Evolutionary conservation across 2,797 vertebrate species (phyloP), one percentile per base, ranked within the genome.

Genomic region (Thunnus albacares): DNA sequence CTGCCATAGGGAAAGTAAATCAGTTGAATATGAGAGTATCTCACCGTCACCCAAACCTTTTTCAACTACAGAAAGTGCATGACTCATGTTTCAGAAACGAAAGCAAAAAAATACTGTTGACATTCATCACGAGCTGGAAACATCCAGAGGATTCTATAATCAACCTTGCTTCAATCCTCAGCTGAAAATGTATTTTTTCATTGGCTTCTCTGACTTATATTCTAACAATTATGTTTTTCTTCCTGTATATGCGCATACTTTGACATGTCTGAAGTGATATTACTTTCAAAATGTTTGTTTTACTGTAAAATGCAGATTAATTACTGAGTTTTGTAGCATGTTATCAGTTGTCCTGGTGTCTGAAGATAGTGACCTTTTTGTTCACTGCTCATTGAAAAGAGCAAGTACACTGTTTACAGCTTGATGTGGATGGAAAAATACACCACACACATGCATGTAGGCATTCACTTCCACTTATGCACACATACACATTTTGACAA

Each of bases 1-100:
- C 53, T 0, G 35, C 65, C 57, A 11, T 71, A 64, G 33, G 71
- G 68, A 76, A 79, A 79, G 70, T 68, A 75, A 86, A 90, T 84
- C 62, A 79, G 71, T 43, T 71, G 52, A 79, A 77, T 61, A 62
- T 62, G 51, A 77, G 43, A 80, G 47, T 75, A 43, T 77, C 52
- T 77, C 63, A 26, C 38, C 41, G 47, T 70, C 71, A 63, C 26
- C 65, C 20, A 2, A 83, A 13, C 61, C 22, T 38, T 82, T 81
- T 62, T 76, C 58, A 77, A 84, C 38, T 75, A 83, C 55, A 70
- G 64, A 75, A 73, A 72, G 26, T 52, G 51, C 56, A 66, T 67
- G 62, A 78, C 28, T 84, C 65, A 82, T 85, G 41, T 61, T 71
- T 81, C 41, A 60, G 1, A 77, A 84, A 55, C 5, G 49, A 20